Conservation (phyloP, 2,888 invertebrate species). For the Netelia melanura region DNA sequence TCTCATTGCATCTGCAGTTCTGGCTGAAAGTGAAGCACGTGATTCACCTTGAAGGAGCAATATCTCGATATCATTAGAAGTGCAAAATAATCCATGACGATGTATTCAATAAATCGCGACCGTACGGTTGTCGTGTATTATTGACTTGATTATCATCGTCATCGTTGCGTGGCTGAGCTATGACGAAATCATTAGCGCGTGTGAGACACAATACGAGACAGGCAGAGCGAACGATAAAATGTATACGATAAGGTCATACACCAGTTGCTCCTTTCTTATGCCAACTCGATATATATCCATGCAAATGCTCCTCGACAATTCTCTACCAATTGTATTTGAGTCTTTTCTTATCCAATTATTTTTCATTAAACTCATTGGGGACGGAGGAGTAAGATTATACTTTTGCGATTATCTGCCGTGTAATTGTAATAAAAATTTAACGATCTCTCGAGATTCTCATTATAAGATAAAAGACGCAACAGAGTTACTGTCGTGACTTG, state of each 20-base stretch:
- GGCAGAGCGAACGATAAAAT: conserved; percentile 14
- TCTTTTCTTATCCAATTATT: background rate
- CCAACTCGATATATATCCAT: background rate
- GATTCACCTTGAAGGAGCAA: conserved; percentile 39
- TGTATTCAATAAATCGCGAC: conserved; percentile 51
- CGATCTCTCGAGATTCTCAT: conserved; percentile 53
- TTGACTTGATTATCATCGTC: conserved; percentile 50
- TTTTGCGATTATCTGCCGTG: conserved; percentile 37
- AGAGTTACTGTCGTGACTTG: conserved; percentile 33
- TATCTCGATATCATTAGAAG: conserved; percentile 40
- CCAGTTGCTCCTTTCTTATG: conserved; percentile 7
- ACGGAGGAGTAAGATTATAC: conserved; percentile 22
- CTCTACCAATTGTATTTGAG: background rate
- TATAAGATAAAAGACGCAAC: conserved; percentile 40
- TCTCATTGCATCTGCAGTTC: background rate
- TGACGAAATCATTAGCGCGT: conserved; percentile 52
- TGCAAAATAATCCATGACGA: conserved; percentile 56
- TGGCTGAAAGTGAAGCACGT: background rate
- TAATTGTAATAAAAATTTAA: conserved; percentile 14
- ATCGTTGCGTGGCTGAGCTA: conserved; percentile 47
- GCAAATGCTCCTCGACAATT: background rate
- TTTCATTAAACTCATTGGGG: background rate
- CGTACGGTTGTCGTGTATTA: conserved; percentile 44
- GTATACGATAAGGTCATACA: conserved; percentile 35
- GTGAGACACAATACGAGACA: conserved; percentile 38